Percentiles rank a stretch among this genome's conserved stretches.
Conservation (phyloP, 1,140 invertebrate genomes). For the Cryptotermes secundus region DNA sequence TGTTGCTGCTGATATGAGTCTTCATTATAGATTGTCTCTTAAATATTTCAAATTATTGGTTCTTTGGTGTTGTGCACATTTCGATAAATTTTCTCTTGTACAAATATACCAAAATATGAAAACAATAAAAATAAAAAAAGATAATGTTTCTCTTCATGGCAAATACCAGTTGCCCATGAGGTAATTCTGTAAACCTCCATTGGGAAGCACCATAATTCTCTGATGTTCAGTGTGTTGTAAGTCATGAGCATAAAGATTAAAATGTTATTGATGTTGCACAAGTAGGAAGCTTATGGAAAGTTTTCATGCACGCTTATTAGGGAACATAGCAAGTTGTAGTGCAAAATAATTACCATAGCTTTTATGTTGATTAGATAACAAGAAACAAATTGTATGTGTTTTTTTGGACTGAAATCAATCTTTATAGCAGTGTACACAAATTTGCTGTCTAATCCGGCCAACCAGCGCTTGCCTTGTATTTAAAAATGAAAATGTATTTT, state of each 20-base stretch:
- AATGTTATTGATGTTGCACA: not conserved
- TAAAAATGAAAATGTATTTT: constrained; percentile 25
- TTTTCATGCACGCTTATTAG: not conserved
- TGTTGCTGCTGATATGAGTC: no score
- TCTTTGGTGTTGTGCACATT: no score
- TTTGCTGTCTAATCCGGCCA: constrained; percentile 34
- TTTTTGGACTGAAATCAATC: constrained; percentile 5
- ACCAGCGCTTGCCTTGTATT: constrained; percentile 33
- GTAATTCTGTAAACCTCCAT: not conserved
- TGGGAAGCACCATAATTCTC: not conserved
- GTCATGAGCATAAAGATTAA: not conserved
- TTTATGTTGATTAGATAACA: constrained; percentile 5
- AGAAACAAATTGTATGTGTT: not conserved
- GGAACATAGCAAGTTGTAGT: constrained; percentile 21
- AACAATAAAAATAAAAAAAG: no score
- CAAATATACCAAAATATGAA: no score
- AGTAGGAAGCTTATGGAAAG: not conserved
- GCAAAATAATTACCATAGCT: constrained; percentile 10
- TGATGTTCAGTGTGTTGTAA: not conserved
- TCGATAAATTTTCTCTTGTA: no score
- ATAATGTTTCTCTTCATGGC: no score
- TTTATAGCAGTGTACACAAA: not conserved
- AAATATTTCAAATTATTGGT: no score
- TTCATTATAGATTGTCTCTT: no score
- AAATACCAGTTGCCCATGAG: no score